phyloP scores from a whole-genome alignment of 2,888 invertebrate genomes.

The Melanotus villosus region DNA sequence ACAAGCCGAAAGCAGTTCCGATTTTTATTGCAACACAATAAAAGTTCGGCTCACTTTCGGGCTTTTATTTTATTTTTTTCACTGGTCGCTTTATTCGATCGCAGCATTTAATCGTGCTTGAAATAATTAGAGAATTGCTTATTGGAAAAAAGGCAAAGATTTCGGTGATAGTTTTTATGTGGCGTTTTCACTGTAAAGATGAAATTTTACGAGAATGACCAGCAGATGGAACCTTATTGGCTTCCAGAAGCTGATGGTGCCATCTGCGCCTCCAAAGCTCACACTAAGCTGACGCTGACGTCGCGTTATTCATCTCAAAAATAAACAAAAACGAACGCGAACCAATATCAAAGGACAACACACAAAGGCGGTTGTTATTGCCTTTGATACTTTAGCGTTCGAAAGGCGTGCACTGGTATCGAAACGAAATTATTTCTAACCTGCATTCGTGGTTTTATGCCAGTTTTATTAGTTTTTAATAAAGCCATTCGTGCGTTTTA shows the following conservation, averaged over 20 bases:
- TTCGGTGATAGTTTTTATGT: conserved; percentile 25
- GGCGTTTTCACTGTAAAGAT: conserved; percentile 16
- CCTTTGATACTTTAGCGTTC: conserved; percentile 33
- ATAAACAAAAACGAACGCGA: conserved; percentile 38
- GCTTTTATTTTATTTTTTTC: conserved; percentile 29
- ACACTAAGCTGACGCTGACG: conserved; percentile 37
- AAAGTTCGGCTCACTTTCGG: conserved; percentile 19
- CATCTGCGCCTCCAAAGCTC: conserved; percentile 36
- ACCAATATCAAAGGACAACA: conserved; percentile 44
- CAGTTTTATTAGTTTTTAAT: conserved; percentile 23
- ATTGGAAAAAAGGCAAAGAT: conserved; percentile 22
- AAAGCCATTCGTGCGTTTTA: conserved; percentile 6
- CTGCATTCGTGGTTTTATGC: conserved; percentile 4
- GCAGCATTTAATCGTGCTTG: conserved; percentile 25
- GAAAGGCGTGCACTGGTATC: conserved; percentile 15
- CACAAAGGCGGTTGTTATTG: conserved; percentile 37
- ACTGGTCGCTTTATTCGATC: conserved; percentile 19
- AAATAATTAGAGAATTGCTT: conserved; percentile 38
- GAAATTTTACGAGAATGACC: conserved; percentile 29
- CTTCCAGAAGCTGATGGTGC: conserved; percentile 26
- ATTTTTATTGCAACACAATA: conserved; percentile 36
- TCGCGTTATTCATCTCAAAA: conserved; percentile 39
- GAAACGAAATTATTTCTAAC: conserved; percentile 33
- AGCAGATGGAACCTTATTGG: conserved; percentile 37
- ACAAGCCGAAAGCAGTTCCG: conserved; percentile 30